A percentile compares a stretch with the other conserved stretches of the same genome.
phyloP scores from a whole-genome alignment of 2,113 vertebrate species.

The Amphilophus citrinellus region DNA sequence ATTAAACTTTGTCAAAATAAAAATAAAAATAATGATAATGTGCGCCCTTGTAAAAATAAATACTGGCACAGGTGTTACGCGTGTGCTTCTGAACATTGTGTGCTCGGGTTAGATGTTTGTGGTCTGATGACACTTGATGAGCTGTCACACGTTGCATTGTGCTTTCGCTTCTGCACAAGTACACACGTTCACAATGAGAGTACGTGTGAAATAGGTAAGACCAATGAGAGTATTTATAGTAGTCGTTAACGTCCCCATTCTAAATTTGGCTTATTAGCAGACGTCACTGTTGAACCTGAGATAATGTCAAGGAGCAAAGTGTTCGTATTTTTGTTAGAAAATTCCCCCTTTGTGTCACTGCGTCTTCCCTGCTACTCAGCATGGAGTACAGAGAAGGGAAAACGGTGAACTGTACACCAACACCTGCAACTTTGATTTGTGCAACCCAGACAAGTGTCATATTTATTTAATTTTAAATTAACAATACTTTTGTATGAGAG shows the following conservation, averaged over 20 bases:
- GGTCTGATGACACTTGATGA: slow-evolving; percentile 37
- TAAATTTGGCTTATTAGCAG: background rate
- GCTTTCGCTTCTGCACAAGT: background rate
- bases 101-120: background rate
- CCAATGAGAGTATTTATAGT: background rate
- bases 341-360: background rate
- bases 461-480: background rate
- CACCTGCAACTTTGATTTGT: background rate
- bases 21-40: background rate
- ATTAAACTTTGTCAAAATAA: background rate
- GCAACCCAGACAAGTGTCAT: background rate
- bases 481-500: background rate
- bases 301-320: background rate
- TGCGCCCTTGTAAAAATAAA: too few relatives aligned
- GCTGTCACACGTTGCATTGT: background rate
- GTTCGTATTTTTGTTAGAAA: background rate
- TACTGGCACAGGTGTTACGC: background rate
- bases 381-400: too few relatives aligned
- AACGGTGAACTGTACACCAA: background rate
- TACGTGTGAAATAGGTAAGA: background rate
- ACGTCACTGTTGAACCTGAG: background rate
- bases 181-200: background rate
- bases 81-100: slow-evolving; percentile 10
- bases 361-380: too few relatives aligned
- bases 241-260: background rate